Base-by-base conservation (phyloP, 2,797 vertebrate species). In the Limosa lapponica region DNA sequence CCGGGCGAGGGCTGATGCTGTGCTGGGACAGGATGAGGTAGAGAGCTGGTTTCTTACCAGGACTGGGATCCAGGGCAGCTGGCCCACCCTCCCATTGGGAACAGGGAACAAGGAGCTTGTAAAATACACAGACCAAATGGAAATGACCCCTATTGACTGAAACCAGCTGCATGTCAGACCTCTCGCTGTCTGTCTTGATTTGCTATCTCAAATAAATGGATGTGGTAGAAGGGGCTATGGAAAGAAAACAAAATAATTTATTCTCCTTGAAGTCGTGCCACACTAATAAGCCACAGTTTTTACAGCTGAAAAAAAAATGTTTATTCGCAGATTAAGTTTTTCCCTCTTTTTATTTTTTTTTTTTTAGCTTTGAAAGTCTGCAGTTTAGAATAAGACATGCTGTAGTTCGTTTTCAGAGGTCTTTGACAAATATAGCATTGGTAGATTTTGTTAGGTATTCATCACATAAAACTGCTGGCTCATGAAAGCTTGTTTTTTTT, bases 81-180 rank as follows among this genome's bases (percentile, higher is more conserved):
- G 98, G 98, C 98, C 97, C 97, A 98, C 97, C 96, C 95, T 98
- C 98, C 98, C 98, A 96, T 91, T 97, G 96, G 98, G 98, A 98
- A 97, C 98, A 97, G 97, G 94, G 98, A 98, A 98, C 97, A 98
- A 98, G 98, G 97, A 98, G 98, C 98, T 98, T 98, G 98, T 99
- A 98, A 98, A 98, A 98, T 98, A 98, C 98, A 98, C 97, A 98
- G 98, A 97, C 97, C 97, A 97, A 98, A 98, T 98, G 97, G 98
- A 98, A 97, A 97, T 97, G 98, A 97, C 95, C 98, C 97, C 96
- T 98, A 84, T 97, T 98, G 98, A 98, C 98, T 98, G 98, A 98
- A 98, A 98, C 97, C 99, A 99, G 98, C 99, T 99, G 98, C 97
- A 95, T 36, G 93, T 98, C 95, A 91, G 94, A 77, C 92, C 88